phyloP scores from a whole-genome alignment of 2,888 invertebrate genomes.

The Phasia obesa region DNA sequence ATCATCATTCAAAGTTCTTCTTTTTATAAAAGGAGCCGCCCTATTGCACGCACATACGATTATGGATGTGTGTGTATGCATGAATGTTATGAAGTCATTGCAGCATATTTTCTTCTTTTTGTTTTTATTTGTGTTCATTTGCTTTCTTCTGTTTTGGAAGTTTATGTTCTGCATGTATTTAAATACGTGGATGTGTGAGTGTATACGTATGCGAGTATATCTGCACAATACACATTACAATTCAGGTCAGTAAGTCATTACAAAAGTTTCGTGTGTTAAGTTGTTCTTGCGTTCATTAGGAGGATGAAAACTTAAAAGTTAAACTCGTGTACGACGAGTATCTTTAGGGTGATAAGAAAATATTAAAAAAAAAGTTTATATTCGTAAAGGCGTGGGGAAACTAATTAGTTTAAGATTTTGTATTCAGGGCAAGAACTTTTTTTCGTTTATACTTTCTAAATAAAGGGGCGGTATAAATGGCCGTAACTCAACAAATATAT shows the following conservation, averaged over 20 bases:
- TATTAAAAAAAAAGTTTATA: not conserved
- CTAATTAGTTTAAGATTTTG: constrained; percentile 11
- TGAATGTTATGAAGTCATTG: not conserved
- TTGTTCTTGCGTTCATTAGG: constrained; percentile 19
- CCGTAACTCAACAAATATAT: too few relatives aligned
- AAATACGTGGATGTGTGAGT: not conserved
- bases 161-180: constrained; percentile 21
- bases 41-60: too few relatives aligned
- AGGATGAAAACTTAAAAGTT: constrained; percentile 16
- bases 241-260: constrained; percentile 67
- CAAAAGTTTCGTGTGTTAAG: constrained; percentile 53
- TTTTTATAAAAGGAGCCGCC: not conserved
- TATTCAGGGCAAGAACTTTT: not conserved
- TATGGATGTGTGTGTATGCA: too few relatives aligned
- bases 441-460: not conserved
- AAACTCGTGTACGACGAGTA: too few relatives aligned
- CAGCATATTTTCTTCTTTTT: not conserved
- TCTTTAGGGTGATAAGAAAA: constrained; percentile 12
- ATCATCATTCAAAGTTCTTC: not conserved
- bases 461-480: too few relatives aligned
- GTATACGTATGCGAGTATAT: constrained; percentile 7
- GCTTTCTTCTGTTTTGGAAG: constrained; percentile 38
- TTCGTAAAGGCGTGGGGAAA: too few relatives aligned
- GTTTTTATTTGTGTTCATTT: constrained; percentile 10
- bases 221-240: constrained; percentile 48